A percentile compares a stretch with the other conserved stretches of the same genome.
phyloP scores from a whole-genome alignment of 2,113 vertebrate genomes.

The Clarias gariepinus region DNA sequence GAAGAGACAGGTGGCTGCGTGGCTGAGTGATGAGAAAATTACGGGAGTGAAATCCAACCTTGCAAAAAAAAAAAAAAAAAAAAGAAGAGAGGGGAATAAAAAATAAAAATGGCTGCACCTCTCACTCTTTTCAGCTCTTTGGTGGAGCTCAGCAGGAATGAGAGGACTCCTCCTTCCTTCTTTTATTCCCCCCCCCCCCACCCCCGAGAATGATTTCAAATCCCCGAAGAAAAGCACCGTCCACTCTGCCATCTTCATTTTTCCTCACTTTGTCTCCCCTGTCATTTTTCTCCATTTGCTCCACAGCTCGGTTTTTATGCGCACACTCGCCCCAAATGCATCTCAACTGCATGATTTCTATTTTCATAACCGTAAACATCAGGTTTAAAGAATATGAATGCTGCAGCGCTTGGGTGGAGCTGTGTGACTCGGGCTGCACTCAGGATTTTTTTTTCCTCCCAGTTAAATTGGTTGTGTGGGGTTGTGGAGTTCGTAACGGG shows the following conservation, averaged over 20 bases:
- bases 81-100: conserved; percentile 22
- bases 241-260: conserved; percentile 67
- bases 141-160: conserved; percentile 65
- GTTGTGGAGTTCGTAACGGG: conserved; percentile 66
- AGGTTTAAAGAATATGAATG: conserved; percentile 73
- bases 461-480: conserved; percentile 67
- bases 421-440: conserved; percentile 36
- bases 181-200: background rate
- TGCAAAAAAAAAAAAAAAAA: conserved; percentile 42
- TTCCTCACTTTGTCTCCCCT: conserved; percentile 58
- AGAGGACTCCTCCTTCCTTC: conserved; percentile 49
- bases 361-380: conserved; percentile 70
- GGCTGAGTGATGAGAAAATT: conserved; percentile 75
- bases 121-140: conserved; percentile 49
- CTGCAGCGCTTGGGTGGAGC: conserved; percentile 63
- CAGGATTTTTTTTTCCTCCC: conserved; percentile 11
- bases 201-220: conserved; percentile 58
- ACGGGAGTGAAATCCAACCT: conserved; percentile 68
- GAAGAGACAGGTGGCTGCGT: conserved; percentile 70
- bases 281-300: conserved; percentile 73
- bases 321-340: conserved; percentile 64
- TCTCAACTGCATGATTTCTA: conserved; percentile 69
- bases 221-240: conserved; percentile 61
- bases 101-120: conserved; percentile 64
- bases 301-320: conserved; percentile 58